A percentile compares a stretch with the other conserved stretches of the same genome.
Conservation (phyloP, 92 coral and sea anemone species). For the Phenganax marumi region DNA sequence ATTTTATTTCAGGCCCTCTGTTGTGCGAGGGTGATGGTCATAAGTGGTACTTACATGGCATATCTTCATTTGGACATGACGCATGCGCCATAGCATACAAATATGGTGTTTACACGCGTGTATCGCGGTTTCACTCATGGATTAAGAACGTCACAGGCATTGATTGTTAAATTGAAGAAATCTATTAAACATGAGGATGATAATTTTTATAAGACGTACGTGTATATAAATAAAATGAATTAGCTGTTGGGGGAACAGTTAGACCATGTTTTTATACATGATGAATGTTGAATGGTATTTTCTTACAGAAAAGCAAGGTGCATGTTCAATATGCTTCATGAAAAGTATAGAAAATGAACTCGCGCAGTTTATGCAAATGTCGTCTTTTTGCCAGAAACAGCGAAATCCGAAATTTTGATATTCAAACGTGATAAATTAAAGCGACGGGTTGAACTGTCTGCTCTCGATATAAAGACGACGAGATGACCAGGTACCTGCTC, state of each 20-base stretch:
- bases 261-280: too few species aligned
- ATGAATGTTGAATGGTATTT: too few species aligned
- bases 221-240: too few species aligned
- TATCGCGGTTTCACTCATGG: conserved; percentile 67
- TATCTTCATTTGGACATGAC: conserved; percentile 88
- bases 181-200: too few species aligned
- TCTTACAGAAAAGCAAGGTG: too few species aligned
- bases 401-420: too few species aligned
- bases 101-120: conserved; percentile 79
- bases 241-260: too few species aligned
- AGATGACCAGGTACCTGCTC: conserved; percentile 28
- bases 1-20: conserved; percentile 71
- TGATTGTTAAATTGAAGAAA: conserved; percentile 18
- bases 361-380: too few species aligned
- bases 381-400: too few species aligned
- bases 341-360: too few species aligned
- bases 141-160: conserved; percentile 65
- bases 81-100: conserved; percentile 88
- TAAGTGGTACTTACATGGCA: conserved; percentile 87
- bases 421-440: neutral
- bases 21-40: conserved; percentile 71
- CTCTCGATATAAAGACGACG: neutral
- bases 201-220: too few species aligned
- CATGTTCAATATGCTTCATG: too few species aligned
- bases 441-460: conserved; percentile 6